A percentile compares a stretch with the other conserved stretches of the same genome.
phyloP scores from a whole-genome alignment of 2,113 vertebrate genomes.

The Periophthalmodon schlosseri region DNA sequence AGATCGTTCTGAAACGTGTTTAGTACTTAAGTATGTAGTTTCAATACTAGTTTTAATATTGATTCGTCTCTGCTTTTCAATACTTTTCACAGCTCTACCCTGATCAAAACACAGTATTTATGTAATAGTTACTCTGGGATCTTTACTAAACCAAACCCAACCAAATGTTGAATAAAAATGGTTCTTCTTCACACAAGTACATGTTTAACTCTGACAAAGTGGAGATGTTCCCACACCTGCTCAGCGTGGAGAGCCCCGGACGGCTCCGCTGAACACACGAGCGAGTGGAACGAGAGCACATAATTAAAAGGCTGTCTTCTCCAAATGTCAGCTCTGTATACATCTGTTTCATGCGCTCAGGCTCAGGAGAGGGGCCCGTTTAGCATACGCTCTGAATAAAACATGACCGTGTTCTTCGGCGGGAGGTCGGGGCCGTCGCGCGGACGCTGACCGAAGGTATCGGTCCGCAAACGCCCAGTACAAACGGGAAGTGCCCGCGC shows the following conservation, averaged over 20 bases:
- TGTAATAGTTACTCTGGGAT: no score
- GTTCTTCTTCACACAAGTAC: not conserved
- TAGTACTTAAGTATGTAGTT: no score
- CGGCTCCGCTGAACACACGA: not conserved
- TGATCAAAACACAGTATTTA: no score
- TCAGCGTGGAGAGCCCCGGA: not conserved
- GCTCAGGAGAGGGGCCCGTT: slow-evolving; percentile 32
- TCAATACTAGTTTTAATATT: no score
- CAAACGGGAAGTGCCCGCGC: not conserved
- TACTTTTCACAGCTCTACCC: no score
- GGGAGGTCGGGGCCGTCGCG: slow-evolving; percentile 57
- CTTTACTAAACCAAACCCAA: no score
- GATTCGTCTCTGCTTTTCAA: no score
- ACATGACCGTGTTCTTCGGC: slow-evolving; percentile 47
- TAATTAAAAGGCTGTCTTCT: slow-evolving; percentile 26
- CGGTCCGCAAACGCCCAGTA: not conserved
- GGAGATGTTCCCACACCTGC: slow-evolving; percentile 7
- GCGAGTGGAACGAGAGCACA: slow-evolving; percentile 28
- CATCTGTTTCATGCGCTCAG: slow-evolving; percentile 37
- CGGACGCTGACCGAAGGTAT: slow-evolving; percentile 18
- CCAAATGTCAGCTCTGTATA: slow-evolving; percentile 50
- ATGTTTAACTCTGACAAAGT: not conserved
- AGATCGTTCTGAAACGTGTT: no score
- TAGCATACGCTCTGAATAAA: slow-evolving; percentile 49
- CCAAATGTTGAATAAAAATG: not conserved